Base-by-base conservation (phyloP, 2,888 invertebrate species). In the Megaustenia siamemsis region DNA sequence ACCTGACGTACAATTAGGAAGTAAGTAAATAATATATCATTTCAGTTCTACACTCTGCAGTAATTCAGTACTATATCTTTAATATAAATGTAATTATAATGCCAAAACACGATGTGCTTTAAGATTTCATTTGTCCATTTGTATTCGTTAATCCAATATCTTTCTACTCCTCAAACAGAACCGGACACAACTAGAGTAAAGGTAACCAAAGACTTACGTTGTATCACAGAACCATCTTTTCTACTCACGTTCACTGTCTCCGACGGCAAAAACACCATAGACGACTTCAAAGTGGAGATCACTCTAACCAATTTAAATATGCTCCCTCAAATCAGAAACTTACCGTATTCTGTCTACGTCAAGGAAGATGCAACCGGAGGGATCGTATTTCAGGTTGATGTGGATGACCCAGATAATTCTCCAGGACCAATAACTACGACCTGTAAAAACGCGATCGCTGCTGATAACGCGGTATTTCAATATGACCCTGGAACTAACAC, bases 221-320 rank as follows among this genome's bases (percentile, higher is more conserved):
- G 56, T 0, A 75, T 84, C 3, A 63, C 77, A 15, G 75, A 75
- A 38, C 56, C 73, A 1, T 49, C 81, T 0, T 79, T 83, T 21
- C 21, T 83, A n/a, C 68, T 84, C 12, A 83, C 66, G 5, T 75
- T 86, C 15, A 79, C 84, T 10, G 83, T 86, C 1, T 73, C 86
- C 8, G 88, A 88, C 77, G 83, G 86, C 21, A 83, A 60, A 5
- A 85, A 84, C 75, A 85, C 83, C 35, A 63, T 86, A 32, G 69
- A 63, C 1, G 66, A 80, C n/a, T 88, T 86, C 76, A 71, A 73
- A 32, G 66, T 86, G 24, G 75, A 82, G 2, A 80, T 85, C 0
- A 77, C 73, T 35, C n/a, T 88, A 18, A 43, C 6, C 40, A 86
- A 82, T 43, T n/a, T 86, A 32, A 86, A 86, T 73, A 78, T 73